Base-by-base conservation (phyloP, 30 jellyfish, hydroid and myxozoan genomes). In the Hydractinia symbiolongicarpus region DNA sequence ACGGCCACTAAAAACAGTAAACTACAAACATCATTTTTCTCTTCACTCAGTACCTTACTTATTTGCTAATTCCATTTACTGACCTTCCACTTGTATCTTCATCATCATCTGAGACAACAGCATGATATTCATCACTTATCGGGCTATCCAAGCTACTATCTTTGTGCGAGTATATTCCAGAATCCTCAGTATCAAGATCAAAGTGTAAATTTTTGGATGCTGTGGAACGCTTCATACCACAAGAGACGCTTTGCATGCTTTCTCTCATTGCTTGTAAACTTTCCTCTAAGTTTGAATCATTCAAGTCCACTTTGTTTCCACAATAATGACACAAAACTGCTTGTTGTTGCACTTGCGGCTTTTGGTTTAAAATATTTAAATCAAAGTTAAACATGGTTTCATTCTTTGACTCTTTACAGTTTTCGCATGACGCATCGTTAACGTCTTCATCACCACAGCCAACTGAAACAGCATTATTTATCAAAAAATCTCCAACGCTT, bases 371-470 rank as follows among this genome's bases (percentile, higher is more conserved):
- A n/a, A 77, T 77, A 60, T 77, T 66, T 30, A 77, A 21, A 55
- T 77, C 85, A 60, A 77, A 77, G 9, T 54, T 66, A 60, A 77
- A 77, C 19, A 19, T 77, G 30, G 55, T 57, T 53, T 60, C 79
- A 9, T 77, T 61, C 40, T 8, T 71, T 19, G 40, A 11, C 21
- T 44, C 50, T 50, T 54, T 62, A 67, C 98, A 93, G 53, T 66
- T 73, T 40, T 80, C 90, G 73, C 98, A 87, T 17, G 54, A 20
- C 77, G 78, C 82, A 57, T 58, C 87, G 67, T 83, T 51, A 15
- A 93, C 93, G 71, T 81, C 86, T 50, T 72, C 74, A 13, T 93
- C 98, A 55, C 98, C 98, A 72, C 86, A 76, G 7, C 94, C 94
- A 16, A 76, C 72, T 30, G 95, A 79, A 55, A 55, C 79, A 81